These are phyloP conservation scores for Junco hyemalis DNA, from an alignment of 2,113 vertebrate genomes.

Conservation along the genomic window DNA sequence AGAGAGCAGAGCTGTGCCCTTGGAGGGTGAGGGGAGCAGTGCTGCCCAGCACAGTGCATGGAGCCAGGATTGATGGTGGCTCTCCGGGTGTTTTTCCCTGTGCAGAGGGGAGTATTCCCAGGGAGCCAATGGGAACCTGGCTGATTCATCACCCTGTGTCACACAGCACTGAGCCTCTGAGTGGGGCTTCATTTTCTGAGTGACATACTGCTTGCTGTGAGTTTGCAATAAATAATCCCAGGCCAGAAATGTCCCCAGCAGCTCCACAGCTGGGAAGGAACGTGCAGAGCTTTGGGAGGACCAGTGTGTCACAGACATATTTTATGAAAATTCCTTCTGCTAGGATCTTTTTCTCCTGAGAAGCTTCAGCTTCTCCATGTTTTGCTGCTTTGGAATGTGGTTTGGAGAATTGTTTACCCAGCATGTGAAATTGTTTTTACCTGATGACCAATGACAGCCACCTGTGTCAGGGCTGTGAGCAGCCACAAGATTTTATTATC, in stretches of 20 bases:
- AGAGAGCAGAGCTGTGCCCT: neutral
- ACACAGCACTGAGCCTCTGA: neutral
- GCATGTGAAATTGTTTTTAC: no score
- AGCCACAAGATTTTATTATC: no score
- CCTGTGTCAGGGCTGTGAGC: no score
- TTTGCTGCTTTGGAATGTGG: no score
- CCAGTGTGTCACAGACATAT: neutral
- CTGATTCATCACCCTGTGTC: neutral
- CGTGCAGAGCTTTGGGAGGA: accelerated
- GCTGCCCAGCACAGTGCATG: neutral
- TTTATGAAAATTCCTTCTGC: no score
- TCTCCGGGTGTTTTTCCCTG: neutral
- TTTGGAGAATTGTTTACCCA: no score
- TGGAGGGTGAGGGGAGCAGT: neutral
- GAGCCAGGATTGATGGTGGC: neutral
- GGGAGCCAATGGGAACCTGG: neutral
- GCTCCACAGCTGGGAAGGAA: neutral
- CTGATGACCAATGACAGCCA: no score
- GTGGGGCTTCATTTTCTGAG: neutral
- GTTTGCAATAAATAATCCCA: neutral
- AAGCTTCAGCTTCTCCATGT: no score
- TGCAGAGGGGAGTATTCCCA: neutral
- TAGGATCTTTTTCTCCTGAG: no score
- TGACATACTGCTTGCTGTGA: neutral
- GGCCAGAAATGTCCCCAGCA: neutral